Evolutionary conservation across 2,113 vertebrate species (phyloP), one percentile per base, ranked within the genome.

Genomic region (Spea bombifrons): DNA sequence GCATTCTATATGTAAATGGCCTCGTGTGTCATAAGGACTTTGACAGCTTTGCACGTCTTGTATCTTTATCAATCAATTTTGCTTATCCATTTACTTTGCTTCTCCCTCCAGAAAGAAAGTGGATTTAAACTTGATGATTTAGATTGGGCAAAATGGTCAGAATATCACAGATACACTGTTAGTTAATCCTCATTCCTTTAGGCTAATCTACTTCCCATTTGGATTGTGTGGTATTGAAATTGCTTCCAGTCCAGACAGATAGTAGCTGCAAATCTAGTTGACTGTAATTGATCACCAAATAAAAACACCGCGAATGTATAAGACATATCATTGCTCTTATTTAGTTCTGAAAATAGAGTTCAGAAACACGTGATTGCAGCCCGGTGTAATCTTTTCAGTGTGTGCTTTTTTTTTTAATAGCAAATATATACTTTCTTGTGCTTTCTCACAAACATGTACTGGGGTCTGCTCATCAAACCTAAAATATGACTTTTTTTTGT

Each of bases 1-100:
- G 75, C 67, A 50, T 70, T 77, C 75, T 77, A 77, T 77, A 77
- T 77, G 75, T 77, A 77, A 77, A 77, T 77, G 55, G 46, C 75
- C 75, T 70, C 70, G 66, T 77, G 75, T 77, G 75, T 49, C 75
- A 77, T 70, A 77, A 77, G 75, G 49, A 66, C 65, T 75, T 75
- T 75, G 74, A 75, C 74, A 75, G 74, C 75, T 77, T 77, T 53
- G 63, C 61, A 70, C 49, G 66, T 77, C 66, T 50, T 47, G 30
- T 17, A 53, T 47, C 67, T 48, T 77, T 55, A 70, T 77, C 45
- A 49, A 69, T 77, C 46, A 70, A 15, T 63, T 59, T 57, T 70
- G 66, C 55, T 77, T 57, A 77, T 70, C 46, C 66, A 69, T 69
- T 63, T 77, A 59, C 55, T 7, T 46, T 63, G 45, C 66, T 61